A percentile compares a stretch with the other conserved stretches of the same genome.
These are phyloP conservation scores for Babyrousa celebensis DNA, from an alignment of 2,797 vertebrate species.

Conservation along the genomic window DNA sequence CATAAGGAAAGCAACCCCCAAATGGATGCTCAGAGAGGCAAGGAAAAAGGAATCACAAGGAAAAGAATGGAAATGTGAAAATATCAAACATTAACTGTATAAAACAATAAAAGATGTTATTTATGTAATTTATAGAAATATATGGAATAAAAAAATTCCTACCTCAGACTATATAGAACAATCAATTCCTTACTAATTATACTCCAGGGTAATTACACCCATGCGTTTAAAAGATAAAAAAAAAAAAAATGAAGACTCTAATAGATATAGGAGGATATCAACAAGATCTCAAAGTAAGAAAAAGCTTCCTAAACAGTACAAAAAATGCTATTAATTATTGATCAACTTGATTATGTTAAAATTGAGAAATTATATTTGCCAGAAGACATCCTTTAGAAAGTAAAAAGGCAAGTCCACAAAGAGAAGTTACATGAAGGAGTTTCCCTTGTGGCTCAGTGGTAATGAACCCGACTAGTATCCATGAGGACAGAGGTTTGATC, in stretches of 20 bases:
- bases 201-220: background rate
- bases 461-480: too few relatives aligned
- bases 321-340: background rate
- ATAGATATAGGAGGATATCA: conserved; percentile 10
- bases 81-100: background rate
- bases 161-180: background rate
- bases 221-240: background rate
- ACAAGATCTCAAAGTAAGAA: background rate
- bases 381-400: conserved; percentile 12
- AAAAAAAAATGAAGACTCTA: background rate
- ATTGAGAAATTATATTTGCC: conserved; percentile 8
- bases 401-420: background rate
- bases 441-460: too few relatives aligned
- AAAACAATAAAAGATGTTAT: background rate
- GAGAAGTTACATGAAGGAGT: background rate
- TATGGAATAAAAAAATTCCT: background rate
- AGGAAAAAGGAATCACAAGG: background rate
- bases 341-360: conserved; percentile 26
- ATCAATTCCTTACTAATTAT: background rate
- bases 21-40: background rate
- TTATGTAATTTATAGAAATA: background rate
- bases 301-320: background rate
- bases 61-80: background rate
- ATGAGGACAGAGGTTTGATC: too few relatives aligned
- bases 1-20: background rate